phyloP scores from a whole-genome alignment of 2,888 invertebrate genomes.

The Ennomos fuscantarius region DNA sequence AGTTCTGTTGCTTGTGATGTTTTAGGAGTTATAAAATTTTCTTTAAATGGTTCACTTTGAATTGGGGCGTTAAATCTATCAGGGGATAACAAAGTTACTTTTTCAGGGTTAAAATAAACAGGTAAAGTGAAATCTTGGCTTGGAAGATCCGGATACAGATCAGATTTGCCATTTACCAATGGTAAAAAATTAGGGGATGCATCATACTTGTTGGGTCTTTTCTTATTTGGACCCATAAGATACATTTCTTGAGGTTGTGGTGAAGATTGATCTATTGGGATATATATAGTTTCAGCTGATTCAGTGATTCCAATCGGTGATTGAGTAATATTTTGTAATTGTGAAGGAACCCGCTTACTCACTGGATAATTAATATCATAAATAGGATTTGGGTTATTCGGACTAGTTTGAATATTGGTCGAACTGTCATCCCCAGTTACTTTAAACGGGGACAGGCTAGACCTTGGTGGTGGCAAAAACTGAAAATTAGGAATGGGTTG shows the following conservation, averaged over 20 bases:
- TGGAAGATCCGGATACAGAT: not conserved
- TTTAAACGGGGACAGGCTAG: not conserved
- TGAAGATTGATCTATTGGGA: not conserved
- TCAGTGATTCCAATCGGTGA: not conserved
- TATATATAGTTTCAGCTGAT: not conserved
- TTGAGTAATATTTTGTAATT: not conserved
- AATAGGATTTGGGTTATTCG: not conserved
- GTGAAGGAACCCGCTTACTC: not conserved
- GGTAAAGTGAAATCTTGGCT: not conserved
- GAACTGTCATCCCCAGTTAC: slow-evolving; percentile 3
- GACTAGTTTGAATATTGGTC: not conserved
- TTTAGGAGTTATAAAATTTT: not conserved
- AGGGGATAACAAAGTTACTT: not conserved
- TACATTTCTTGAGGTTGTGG: not conserved
- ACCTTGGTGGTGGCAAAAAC: not conserved
- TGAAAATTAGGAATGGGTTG: too few species aligned
- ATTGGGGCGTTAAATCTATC: not conserved
- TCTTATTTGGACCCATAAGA: not conserved
- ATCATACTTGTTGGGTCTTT: slow-evolving; percentile 1
- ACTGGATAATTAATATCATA: not conserved
- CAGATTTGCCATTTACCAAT: slow-evolving; percentile 3
- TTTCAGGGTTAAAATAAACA: not conserved
- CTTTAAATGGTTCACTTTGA: not conserved
- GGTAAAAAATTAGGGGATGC: not conserved
- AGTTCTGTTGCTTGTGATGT: not conserved